Evolutionary conservation across 2,888 invertebrate species (phyloP), one percentile per base, ranked within the genome.

Genomic region (Lobophora halterata): DNA sequence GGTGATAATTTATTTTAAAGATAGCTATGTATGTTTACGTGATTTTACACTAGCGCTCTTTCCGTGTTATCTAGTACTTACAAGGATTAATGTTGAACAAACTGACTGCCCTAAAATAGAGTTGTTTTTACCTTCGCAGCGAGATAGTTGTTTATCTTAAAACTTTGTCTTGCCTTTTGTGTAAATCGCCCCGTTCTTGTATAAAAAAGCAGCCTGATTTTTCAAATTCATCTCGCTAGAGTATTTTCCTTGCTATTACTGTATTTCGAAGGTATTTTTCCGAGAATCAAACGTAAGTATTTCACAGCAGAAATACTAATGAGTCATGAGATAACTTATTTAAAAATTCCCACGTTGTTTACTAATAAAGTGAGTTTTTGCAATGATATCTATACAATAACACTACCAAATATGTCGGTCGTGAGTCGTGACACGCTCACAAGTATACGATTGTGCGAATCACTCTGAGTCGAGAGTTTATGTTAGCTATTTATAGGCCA

Each of bases 21-120:
- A 38, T 41, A 42, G 29, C 32, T 14, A 12, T 42, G n/a, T n/a
- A n/a, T n/a, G 38, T 44, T 36, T 25, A 44, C 34, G 21, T 40
- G 17, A 23, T 24, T 35, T 35, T 21, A 34, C 31, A 27, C 25
- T 29, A 32, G 19, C 17, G 29, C 31, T 17, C 28, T 28, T 37
- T 28, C 19, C 25, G 27, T 27, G 41, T 41, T 40, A 46, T 37
- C 33, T 33, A 20, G 20, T 24, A 28, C 32, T 32, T 31, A 38
- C 9, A 30, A 29, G 28, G 24, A 37, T 42, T 27, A 32, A 19
- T 28, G 28, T 17, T 28, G 10, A 25, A 33, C 24, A 33, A 20
- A 21, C 13, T n/a, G n/a, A 19, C 8, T 23, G 24, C 19, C 28
- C 14, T 25, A 11, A 33, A 21, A 26, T 30, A 32, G 5, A 26